Percentiles rank a stretch among this genome's conserved stretches.
phyloP scores from a whole-genome alignment of 2,888 invertebrate species.

The Dasypogon diadema region DNA sequence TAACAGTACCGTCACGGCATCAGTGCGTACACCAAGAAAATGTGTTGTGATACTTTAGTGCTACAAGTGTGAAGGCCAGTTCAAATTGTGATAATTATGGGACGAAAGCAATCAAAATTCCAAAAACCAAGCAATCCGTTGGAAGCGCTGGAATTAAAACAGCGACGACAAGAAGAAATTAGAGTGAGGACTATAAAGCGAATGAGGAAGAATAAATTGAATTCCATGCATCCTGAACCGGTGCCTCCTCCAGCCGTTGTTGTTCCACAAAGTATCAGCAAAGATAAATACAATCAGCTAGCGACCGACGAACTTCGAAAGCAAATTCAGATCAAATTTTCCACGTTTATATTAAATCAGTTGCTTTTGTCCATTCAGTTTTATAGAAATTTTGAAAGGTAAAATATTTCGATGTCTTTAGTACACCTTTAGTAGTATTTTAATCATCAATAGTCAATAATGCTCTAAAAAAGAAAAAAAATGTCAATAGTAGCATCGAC shows the following conservation, averaged over 20 bases:
- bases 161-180: conserved; percentile 52
- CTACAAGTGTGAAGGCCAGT: too few species aligned
- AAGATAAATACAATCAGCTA: conserved; percentile 58
- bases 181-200: neutral
- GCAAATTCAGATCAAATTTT: conserved; percentile 74
- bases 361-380: conserved; percentile 82
- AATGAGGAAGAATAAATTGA: conserved; percentile 1
- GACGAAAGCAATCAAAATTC: conserved; percentile 63
- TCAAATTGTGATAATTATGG: conserved; percentile 61
- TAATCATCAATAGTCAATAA: too few species aligned
- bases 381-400: conserved; percentile 84
- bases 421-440: too few species aligned
- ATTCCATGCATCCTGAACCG: neutral
- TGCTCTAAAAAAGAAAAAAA: too few species aligned
- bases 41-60: too few species aligned
- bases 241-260: neutral
- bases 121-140: conserved; percentile 62
- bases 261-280: neutral
- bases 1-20: too few species aligned
- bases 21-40: too few species aligned
- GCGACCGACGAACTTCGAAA: conserved; percentile 72
- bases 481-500: too few species aligned
- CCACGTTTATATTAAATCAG: conserved; percentile 82
- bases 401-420: too few species aligned
- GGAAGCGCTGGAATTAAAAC: conserved; percentile 61